phyloP scores from a whole-genome alignment of 92 coral and sea anemone species.

The Galaxea fascicularis region DNA sequence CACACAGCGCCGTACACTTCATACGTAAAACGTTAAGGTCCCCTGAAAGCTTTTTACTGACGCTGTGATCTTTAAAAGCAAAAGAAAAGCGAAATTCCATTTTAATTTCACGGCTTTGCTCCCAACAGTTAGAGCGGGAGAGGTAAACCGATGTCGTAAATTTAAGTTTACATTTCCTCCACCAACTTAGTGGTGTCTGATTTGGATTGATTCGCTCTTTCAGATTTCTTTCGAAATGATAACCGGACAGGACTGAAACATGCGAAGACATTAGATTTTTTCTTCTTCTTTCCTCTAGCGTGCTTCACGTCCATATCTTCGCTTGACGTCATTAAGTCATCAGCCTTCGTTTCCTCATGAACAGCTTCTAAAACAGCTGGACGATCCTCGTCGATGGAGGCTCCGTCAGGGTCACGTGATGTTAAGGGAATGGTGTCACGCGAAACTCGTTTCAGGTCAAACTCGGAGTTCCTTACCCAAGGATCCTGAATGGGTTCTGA shows the following conservation, averaged over 20 bases:
- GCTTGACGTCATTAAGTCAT: neutral
- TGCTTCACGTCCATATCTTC: neutral
- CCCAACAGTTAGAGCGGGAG: neutral
- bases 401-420: conserved; percentile 78
- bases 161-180: neutral
- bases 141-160: neutral
- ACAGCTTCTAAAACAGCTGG: conserved; percentile 36
- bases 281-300: conserved; percentile 22
- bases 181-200: conserved; percentile 19
- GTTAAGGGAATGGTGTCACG: conserved; percentile 26
- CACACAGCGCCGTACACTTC: too few relatives aligned
- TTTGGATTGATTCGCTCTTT: neutral
- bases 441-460: conserved; percentile 29
- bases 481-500: conserved; percentile 34
- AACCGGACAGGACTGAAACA: conserved; percentile 66
- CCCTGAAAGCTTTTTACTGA: too few relatives aligned
- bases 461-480: conserved; percentile 50
- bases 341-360: neutral
- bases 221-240: conserved; percentile 56
- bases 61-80: too few relatives aligned
- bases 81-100: too few relatives aligned
- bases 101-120: too few relatives aligned
- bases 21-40: too few relatives aligned
- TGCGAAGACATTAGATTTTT: conserved; percentile 16
- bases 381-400: conserved; percentile 38